Conservation (phyloP, 1,140 invertebrate species). For the Lucilia cuprina region DNA sequence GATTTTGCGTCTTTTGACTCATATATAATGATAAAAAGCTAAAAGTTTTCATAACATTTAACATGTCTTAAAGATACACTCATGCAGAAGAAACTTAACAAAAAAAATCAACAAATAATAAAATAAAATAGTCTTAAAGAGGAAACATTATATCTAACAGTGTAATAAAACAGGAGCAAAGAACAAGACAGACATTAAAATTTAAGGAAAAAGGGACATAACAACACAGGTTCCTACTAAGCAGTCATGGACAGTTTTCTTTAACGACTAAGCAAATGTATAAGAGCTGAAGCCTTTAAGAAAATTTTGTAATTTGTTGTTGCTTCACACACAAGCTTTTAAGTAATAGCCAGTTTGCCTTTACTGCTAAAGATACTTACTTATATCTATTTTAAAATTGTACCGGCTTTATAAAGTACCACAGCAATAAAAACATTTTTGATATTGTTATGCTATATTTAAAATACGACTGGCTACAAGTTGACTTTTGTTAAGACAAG, state of each 20-base stretch:
- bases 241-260: no score
- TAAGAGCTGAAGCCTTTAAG: no score
- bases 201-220: background rate
- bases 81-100: background rate
- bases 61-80: background rate
- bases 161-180: slow-evolving; percentile 8
- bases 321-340: no score
- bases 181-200: slow-evolving; percentile 12
- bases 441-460: no score
- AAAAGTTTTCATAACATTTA: slow-evolving; percentile 18
- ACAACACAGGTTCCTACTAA: no score
- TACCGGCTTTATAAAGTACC: background rate
- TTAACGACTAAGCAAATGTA: no score
- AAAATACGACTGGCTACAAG: background rate
- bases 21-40: background rate
- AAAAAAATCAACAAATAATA: background rate
- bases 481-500: background rate
- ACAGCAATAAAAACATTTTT: background rate
- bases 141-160: slow-evolving; percentile 1
- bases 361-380: no score
- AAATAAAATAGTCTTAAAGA: background rate
- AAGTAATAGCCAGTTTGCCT: no score
- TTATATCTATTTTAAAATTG: background rate
- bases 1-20: background rate
- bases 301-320: no score